Evolutionary conservation across 1,140 invertebrate genomes (phyloP).

Genomic region (Musca domestica): DNA sequence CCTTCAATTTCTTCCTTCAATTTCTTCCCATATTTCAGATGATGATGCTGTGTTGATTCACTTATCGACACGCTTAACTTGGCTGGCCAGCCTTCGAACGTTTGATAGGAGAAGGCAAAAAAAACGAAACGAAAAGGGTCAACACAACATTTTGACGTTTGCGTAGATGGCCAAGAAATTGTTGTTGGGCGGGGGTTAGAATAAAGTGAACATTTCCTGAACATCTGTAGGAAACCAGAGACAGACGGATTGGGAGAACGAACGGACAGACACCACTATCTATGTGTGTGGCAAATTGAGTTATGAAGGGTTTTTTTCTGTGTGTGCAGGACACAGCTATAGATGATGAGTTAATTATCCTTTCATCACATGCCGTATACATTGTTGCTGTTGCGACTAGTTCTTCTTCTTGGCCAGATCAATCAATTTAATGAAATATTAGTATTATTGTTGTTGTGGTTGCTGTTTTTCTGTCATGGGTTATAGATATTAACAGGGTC

Average conservation of each 20-base stretch:
- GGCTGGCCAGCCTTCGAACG: too few species aligned
- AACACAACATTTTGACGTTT: slow-evolving; percentile 18
- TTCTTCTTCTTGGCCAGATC: too few species aligned
- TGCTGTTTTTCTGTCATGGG: background rate
- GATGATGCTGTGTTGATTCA: background rate
- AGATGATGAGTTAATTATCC: slow-evolving; percentile 22
- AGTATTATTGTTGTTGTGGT: background rate
- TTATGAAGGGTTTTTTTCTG: slow-evolving; percentile 6
- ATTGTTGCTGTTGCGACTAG: background rate
- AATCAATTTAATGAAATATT: background rate
- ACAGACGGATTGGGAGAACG: too few species aligned
- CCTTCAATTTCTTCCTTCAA: background rate
- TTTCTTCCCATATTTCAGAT: background rate
- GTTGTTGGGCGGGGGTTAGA: background rate
- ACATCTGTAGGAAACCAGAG: slow-evolving; percentile 2
- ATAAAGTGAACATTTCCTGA: slow-evolving; percentile 4
- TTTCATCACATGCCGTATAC: slow-evolving; percentile 13
- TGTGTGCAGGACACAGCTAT: background rate
- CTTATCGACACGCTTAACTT: slow-evolving; percentile 12
- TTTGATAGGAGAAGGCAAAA: too few species aligned
- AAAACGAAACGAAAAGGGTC: slow-evolving; percentile 7
- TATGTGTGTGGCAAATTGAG: slow-evolving; percentile 19
- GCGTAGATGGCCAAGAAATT: background rate
- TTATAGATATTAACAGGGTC: too few species aligned
- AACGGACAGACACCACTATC: too few species aligned